phyloP scores from a whole-genome alignment of 2,888 invertebrate species.

The Drosophila nr. perissopoda region DNA sequence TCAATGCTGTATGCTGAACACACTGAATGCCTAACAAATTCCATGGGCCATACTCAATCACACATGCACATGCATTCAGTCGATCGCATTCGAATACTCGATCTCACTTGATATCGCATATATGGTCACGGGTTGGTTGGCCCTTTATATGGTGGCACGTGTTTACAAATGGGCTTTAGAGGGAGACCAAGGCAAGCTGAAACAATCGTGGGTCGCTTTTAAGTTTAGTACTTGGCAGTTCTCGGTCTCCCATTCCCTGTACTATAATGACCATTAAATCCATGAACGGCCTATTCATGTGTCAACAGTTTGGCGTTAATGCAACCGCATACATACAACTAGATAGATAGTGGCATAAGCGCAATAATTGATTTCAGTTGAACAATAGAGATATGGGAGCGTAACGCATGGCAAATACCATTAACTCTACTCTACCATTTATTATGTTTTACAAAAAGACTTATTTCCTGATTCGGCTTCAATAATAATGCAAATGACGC shows the following conservation, averaged over 20 bases:
- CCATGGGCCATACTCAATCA: constrained; percentile 32
- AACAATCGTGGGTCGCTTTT: constrained; percentile 17
- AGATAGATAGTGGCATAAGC: constrained; percentile 19
- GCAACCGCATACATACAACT: constrained; percentile 3
- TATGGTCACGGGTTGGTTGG: constrained; percentile 44
- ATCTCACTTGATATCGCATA: constrained; percentile 23
- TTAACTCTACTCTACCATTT: constrained; percentile 5
- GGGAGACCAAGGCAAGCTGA: constrained; percentile 12
- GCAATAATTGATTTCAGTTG: constrained; percentile 15
- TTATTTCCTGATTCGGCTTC: constrained; percentile 2
- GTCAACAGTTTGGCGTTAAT: constrained; percentile 31
- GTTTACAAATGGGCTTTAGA: constrained; percentile 17
- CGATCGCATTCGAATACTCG: constrained; percentile 9
- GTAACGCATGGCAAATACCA: constrained; percentile 17
- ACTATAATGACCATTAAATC: constrained; percentile 39
- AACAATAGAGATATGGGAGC: constrained; percentile 30
- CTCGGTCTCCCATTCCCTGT: constrained; percentile 3
- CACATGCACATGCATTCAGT: constrained; percentile 35
- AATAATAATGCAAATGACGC: constrained; percentile 6
- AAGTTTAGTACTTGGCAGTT: constrained; percentile 14
- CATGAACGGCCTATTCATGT: constrained; percentile 36
- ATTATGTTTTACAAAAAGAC: background rate
- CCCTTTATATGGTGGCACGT: constrained; percentile 42
- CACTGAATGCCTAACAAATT: constrained; percentile 43
- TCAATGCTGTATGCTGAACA: constrained; percentile 49